phyloP scores from a whole-genome alignment of 2,113 vertebrate genomes.

The Hirundichthys speculiger region DNA sequence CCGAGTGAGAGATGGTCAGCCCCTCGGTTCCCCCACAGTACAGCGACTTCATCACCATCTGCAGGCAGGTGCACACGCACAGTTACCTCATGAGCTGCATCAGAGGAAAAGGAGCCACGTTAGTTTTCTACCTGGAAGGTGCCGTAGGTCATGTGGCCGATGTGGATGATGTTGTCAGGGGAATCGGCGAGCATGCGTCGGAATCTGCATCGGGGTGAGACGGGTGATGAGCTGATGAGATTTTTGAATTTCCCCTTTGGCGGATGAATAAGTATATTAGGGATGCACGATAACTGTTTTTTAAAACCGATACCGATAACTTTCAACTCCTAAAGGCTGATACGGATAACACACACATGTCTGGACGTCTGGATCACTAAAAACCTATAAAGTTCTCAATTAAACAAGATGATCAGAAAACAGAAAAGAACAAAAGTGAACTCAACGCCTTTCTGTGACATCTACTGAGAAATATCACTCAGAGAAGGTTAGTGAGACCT shows the following conservation, averaged over 20 bases:
- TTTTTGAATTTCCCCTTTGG: no score
- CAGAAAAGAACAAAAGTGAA: neutral
- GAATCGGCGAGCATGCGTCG: constrained; percentile 85
- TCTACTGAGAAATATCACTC: neutral
- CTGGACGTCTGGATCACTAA: no score
- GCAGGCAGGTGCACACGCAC: constrained; percentile 17
- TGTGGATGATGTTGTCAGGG: constrained; percentile 82
- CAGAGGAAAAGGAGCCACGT: neutral
- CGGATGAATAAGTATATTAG: no score
- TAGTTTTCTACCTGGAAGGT: constrained; percentile 86
- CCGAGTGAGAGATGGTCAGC: constrained; percentile 80
- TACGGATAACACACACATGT: no score
- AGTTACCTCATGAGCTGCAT: neutral
- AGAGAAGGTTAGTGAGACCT: constrained; percentile 73
- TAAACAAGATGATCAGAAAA: neutral
- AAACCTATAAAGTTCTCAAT: no score
- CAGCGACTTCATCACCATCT: constrained; percentile 94
- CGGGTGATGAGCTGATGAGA: no score
- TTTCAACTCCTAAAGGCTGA: no score
- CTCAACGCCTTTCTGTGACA: neutral
- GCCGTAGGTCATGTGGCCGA: constrained; percentile 89
- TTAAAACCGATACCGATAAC: no score
- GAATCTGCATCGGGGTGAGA: constrained; percentile 81
- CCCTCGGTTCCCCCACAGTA: constrained; percentile 92
- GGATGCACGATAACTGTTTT: no score